phyloP scores from a whole-genome alignment of 2,797 vertebrate genomes.

The Coregonus ussuriensis region DNA sequence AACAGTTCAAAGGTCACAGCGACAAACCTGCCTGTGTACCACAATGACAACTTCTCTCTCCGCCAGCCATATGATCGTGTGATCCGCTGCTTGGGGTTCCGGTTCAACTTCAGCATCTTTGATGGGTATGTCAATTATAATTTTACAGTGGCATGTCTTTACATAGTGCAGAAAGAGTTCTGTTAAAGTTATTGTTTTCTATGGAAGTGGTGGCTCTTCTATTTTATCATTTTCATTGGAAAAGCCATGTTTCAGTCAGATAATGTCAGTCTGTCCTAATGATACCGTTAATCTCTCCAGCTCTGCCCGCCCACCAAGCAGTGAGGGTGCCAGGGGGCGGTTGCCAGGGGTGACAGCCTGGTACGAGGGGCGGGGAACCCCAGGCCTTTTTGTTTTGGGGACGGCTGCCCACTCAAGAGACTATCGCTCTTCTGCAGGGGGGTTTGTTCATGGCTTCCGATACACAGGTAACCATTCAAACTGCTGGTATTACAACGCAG shows the following conservation, averaged over 20 bases:
- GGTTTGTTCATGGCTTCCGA: conserved; percentile 96
- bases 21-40: conserved; percentile 78
- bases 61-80: conserved; percentile 91
- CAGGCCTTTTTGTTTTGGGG: conserved; percentile 88
- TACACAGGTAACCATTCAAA: conserved; percentile 84
- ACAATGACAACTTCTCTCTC: conserved; percentile 90
- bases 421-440: conserved; percentile 91
- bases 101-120: conserved; percentile 95
- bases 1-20: conserved; percentile 63
- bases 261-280: not conserved
- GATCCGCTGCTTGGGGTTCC: conserved; percentile 94
- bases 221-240: not conserved
- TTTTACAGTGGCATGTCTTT: not conserved
- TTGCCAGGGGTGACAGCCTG: conserved; percentile 86
- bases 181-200: not conserved
- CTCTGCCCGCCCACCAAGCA: conserved; percentile 65
- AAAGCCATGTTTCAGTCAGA: not conserved
- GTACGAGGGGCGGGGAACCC: conserved; percentile 85
- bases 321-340: conserved; percentile 75
- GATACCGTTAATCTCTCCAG: conserved; percentile 44
- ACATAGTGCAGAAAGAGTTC: not conserved
- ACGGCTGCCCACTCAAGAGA: conserved; percentile 92
- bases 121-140: conserved; percentile 75
- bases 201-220: not conserved
- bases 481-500: not conserved